Evolutionary conservation across 2,888 invertebrate genomes (phyloP).

Genomic region (Ichneumoninae sp.): DNA sequence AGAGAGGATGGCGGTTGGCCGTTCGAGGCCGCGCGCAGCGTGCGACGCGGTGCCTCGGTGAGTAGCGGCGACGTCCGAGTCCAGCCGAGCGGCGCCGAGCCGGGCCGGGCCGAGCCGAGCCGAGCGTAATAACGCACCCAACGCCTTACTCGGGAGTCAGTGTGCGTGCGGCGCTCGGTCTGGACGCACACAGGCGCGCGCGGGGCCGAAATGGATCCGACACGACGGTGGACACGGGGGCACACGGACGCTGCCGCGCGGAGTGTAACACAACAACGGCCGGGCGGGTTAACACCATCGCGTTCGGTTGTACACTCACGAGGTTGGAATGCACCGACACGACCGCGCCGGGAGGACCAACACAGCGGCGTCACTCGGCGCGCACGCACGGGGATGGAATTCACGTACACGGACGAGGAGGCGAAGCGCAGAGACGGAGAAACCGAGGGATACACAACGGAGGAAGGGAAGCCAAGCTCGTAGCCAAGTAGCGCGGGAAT

Average conservation of each 20-base stretch:
- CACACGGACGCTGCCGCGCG: slow-evolving; percentile 50
- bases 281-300: neutral
- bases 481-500: slow-evolving; percentile 61
- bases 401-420: slow-evolving; percentile 2
- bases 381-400: slow-evolving; percentile 10
- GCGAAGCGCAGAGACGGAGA: neutral
- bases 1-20: neutral
- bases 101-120: slow-evolving; percentile 76
- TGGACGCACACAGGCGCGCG: slow-evolving; percentile 45
- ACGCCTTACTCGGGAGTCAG: slow-evolving; percentile 53
- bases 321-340: slow-evolving; percentile 47
- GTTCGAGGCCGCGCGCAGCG: slow-evolving; percentile 33
- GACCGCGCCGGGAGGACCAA: neutral
- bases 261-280: slow-evolving; percentile 56
- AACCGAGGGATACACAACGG: slow-evolving; percentile 13
- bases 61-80: slow-evolving; percentile 65
- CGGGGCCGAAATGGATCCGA: slow-evolving; percentile 34
- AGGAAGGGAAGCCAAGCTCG: slow-evolving; percentile 59
- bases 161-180: slow-evolving; percentile 59
- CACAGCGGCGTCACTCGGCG: neutral
- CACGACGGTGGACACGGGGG: slow-evolving; percentile 24
- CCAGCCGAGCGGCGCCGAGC: slow-evolving; percentile 71
- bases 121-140: slow-evolving; percentile 70
- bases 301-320: slow-evolving; percentile 25
- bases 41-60: slow-evolving; percentile 39